A percentile compares a stretch with the other conserved stretches of the same genome.
Evolutionary conservation across 2,888 invertebrate genomes (phyloP).

Genomic region (Prostheceraeus crozeri): DNA sequence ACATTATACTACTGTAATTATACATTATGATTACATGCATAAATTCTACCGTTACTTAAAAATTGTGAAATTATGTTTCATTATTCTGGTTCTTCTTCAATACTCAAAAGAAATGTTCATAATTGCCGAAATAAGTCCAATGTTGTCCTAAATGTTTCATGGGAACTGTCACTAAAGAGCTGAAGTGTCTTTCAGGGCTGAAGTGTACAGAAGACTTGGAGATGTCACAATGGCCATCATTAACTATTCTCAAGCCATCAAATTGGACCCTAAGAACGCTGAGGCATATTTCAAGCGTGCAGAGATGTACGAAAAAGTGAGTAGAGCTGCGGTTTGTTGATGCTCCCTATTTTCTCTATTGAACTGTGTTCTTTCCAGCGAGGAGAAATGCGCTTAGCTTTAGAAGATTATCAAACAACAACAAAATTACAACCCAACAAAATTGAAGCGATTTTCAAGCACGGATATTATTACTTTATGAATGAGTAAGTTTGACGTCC

Average conservation of each 20-base stretch:
- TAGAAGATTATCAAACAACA: slow-evolving; percentile 53
- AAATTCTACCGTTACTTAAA: too few relatives aligned
- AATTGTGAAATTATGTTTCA: too few relatives aligned
- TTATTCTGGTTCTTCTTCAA: too few relatives aligned
- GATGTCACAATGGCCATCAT: slow-evolving; percentile 54
- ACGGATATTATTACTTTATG: slow-evolving; percentile 53
- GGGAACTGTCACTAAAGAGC: too few relatives aligned
- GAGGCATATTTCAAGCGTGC: slow-evolving; percentile 53
- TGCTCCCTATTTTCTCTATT: not conserved
- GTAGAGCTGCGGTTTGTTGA: not conserved
- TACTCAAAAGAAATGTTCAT: too few relatives aligned
- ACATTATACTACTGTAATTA: too few relatives aligned
- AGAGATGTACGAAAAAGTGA: slow-evolving; percentile 53
- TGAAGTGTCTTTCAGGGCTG: too few relatives aligned
- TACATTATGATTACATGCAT: too few relatives aligned
- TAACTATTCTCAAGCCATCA: slow-evolving; percentile 55
- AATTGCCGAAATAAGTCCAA: too few relatives aligned
- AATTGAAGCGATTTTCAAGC: slow-evolving; percentile 53
- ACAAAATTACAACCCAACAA: slow-evolving; percentile 50
- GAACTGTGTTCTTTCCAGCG: slow-evolving; percentile 45
- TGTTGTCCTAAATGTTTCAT: too few relatives aligned
- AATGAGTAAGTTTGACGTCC: slow-evolving; percentile 45
- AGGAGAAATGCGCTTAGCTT: slow-evolving; percentile 52
- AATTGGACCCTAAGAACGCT: slow-evolving; percentile 51
- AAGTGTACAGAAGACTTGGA: too few relatives aligned